Conservation (phyloP, 1,140 invertebrate species). For the Polypedilum pembai region DNA sequence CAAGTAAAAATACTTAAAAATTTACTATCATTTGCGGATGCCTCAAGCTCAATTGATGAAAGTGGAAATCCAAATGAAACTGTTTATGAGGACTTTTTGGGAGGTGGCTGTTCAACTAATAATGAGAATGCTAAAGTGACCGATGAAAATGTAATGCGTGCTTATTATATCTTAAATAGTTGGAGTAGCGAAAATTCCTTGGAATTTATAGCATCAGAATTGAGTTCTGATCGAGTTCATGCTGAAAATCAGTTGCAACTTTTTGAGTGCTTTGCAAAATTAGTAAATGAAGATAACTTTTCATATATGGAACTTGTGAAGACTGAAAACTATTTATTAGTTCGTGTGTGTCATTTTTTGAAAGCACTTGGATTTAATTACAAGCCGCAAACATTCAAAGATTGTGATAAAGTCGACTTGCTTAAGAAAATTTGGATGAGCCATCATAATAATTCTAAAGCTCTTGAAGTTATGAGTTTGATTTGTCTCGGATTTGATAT, state of each 20-base stretch:
- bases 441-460: conserved; percentile 39
- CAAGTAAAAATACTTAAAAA: conserved; percentile 39
- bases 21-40: conserved; percentile 38
- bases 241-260: conserved; percentile 41
- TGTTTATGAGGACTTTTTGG: conserved; percentile 38
- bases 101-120: neutral
- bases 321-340: conserved; percentile 40
- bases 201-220: conserved; percentile 37
- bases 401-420: conserved; percentile 40
- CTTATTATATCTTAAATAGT: conserved; percentile 39
- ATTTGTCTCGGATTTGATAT: conserved; percentile 42
- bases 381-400: conserved; percentile 39
- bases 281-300: conserved; percentile 38
- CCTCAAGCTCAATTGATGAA: conserved; percentile 30
- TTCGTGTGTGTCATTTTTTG: conserved; percentile 41
- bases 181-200: conserved; percentile 37
- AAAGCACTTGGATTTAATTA: conserved; percentile 41
- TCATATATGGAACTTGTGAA: conserved; percentile 37
- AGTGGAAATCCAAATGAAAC: conserved; percentile 37
- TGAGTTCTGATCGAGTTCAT: conserved; percentile 36
- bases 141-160: conserved; percentile 33
- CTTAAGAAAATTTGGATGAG: conserved; percentile 41
- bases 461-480: conserved; percentile 40
- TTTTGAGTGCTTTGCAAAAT: conserved; percentile 41
- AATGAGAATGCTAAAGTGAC: neutral